phyloP scores from a whole-genome alignment of 2,797 vertebrate genomes.

The Choloepus didactylus region DNA sequence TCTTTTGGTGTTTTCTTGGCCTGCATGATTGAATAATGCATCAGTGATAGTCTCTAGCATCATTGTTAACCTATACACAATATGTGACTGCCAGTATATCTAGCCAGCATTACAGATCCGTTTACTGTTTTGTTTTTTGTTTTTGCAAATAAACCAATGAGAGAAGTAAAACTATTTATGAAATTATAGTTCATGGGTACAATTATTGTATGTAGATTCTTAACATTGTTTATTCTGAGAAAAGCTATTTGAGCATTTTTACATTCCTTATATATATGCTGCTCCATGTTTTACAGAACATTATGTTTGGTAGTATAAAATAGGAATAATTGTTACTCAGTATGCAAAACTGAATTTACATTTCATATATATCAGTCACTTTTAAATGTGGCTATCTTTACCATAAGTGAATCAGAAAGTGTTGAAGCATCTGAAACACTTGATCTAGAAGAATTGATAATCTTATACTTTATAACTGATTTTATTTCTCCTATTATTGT shows the following conservation, averaged over 20 bases:
- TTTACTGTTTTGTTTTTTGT: neutral
- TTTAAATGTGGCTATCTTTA: neutral
- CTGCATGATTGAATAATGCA: neutral
- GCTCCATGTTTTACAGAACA: neutral
- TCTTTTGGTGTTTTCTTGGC: neutral
- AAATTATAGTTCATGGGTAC: neutral
- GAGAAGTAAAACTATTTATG: neutral
- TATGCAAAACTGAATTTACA: neutral
- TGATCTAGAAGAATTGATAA: neutral
- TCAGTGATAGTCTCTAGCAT: neutral
- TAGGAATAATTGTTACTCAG: neutral
- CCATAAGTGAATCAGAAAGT: neutral
- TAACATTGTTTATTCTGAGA: neutral
- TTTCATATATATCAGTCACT: neutral
- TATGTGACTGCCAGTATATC: neutral
- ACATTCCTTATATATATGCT: neutral
- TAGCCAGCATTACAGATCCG: neutral
- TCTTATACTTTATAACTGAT: neutral
- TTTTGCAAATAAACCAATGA: neutral
- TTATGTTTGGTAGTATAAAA: neutral
- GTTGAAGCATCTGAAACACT: neutral
- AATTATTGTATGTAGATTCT: neutral
- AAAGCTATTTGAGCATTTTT: neutral
- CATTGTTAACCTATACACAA: neutral
- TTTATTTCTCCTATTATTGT: neutral